These are phyloP conservation scores for Upupa epops DNA, from an alignment of 2,113 vertebrate genomes.

Conservation along the genomic window DNA sequence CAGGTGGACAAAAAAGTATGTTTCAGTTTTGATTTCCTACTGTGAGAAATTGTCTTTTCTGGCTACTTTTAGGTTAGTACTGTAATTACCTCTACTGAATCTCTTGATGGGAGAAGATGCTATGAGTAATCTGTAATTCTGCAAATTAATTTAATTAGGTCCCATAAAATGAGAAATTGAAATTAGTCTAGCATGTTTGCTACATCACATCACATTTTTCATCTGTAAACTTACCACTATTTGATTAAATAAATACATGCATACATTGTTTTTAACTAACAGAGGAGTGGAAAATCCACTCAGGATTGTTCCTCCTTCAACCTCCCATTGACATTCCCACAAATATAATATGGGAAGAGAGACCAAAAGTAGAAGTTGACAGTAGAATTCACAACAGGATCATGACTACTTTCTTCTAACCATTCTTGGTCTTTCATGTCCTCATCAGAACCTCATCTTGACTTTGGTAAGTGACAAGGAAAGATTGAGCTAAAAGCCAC, in stretches of 20 bases:
- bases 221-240: neutral
- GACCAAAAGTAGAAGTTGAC: neutral
- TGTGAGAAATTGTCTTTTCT: neutral
- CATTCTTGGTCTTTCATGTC: neutral
- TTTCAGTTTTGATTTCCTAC: neutral
- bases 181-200: neutral
- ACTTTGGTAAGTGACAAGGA: neutral
- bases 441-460: neutral
- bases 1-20: neutral
- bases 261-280: neutral
- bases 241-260: neutral
- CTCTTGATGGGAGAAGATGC: neutral
- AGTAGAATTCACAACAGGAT: neutral
- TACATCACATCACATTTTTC: neutral
- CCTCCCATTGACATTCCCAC: accelerated
- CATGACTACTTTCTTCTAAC: neutral
- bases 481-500: neutral
- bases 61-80: neutral
- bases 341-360: neutral
- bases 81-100: neutral
- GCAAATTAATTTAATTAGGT: neutral
- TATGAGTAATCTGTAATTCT: neutral
- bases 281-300: neutral
- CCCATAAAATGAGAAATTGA: neutral
- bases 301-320: neutral